These are phyloP conservation scores for Cyclargus thomasi DNA, from an alignment of 1,140 invertebrate genomes.

Conservation along the genomic window DNA sequence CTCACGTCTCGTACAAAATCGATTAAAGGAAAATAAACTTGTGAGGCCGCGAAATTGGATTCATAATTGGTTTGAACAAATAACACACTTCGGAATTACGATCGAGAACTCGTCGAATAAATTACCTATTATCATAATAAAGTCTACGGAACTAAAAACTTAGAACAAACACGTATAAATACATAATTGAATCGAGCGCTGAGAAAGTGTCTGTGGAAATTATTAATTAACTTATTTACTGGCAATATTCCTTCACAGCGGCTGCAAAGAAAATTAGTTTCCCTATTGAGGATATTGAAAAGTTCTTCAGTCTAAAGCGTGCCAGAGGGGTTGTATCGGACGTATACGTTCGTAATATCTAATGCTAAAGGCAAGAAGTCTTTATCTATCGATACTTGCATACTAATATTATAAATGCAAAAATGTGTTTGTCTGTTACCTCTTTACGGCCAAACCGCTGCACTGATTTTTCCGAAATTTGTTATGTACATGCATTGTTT, in stretches of 20 bases:
- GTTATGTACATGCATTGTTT: too few relatives aligned
- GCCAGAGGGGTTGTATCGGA: background rate
- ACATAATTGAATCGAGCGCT: background rate
- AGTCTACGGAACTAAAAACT: background rate
- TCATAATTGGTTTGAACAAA: conserved; percentile 11
- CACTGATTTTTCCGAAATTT: too few relatives aligned
- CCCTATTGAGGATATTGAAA: background rate
- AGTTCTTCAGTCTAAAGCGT: background rate
- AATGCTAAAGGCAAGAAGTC: too few relatives aligned
- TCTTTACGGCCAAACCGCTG: too few relatives aligned
- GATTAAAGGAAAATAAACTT: conserved; percentile 16
- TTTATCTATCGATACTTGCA: too few relatives aligned
- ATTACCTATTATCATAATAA: conserved; percentile 5
- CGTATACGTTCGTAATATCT: background rate
- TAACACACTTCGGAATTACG: background rate
- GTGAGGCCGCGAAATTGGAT: conserved; percentile 4
- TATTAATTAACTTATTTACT: background rate
- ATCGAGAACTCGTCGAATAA: background rate
- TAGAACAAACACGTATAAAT: background rate
- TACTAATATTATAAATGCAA: too few relatives aligned
- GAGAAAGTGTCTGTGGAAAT: background rate
- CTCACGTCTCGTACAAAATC: conserved; percentile 7
- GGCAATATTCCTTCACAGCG: background rate
- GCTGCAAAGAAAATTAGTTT: background rate
- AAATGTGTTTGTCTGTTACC: too few relatives aligned